phyloP scores from a whole-genome alignment of 2,888 invertebrate genomes.

The Stenodera caucasica region DNA sequence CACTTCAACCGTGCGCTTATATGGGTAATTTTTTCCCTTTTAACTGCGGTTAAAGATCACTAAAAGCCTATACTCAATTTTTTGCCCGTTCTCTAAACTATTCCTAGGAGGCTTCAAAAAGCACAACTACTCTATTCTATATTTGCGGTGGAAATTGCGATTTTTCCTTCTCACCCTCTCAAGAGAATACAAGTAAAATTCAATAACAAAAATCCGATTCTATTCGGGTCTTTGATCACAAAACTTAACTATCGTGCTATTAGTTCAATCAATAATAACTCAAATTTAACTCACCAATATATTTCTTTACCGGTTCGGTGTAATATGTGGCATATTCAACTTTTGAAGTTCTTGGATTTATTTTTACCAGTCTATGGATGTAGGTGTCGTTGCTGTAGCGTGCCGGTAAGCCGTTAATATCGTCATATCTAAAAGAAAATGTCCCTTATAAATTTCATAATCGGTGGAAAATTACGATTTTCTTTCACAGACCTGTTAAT shows the following conservation, averaged over 20 bases:
- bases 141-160: too few relatives aligned
- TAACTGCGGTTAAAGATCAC: too few relatives aligned
- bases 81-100: too few relatives aligned
- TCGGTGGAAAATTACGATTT: too few relatives aligned
- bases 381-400: constrained; percentile 73
- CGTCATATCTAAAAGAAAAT: constrained; percentile 44
- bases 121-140: too few relatives aligned
- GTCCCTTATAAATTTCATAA: too few relatives aligned
- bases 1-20: too few relatives aligned
- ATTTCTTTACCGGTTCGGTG: constrained; percentile 68
- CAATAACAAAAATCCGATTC: not conserved
- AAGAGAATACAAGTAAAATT: too few relatives aligned
- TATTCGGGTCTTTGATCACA: not conserved
- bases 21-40: too few relatives aligned
- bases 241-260: not conserved
- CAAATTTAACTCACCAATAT: constrained; percentile 67
- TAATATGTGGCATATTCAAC: constrained; percentile 60
- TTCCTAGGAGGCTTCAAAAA: too few relatives aligned
- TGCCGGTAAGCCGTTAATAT: constrained; percentile 56
- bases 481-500: constrained; percentile 43
- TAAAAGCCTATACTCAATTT: too few relatives aligned
- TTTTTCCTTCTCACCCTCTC: too few relatives aligned
- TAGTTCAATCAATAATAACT: not conserved
- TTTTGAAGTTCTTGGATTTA: constrained; percentile 52
- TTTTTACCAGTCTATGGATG: constrained; percentile 68